A percentile compares a stretch with the other conserved stretches of the same genome.
phyloP scores from a whole-genome alignment of 2,113 vertebrate species.

The Semnornis frantzii region DNA sequence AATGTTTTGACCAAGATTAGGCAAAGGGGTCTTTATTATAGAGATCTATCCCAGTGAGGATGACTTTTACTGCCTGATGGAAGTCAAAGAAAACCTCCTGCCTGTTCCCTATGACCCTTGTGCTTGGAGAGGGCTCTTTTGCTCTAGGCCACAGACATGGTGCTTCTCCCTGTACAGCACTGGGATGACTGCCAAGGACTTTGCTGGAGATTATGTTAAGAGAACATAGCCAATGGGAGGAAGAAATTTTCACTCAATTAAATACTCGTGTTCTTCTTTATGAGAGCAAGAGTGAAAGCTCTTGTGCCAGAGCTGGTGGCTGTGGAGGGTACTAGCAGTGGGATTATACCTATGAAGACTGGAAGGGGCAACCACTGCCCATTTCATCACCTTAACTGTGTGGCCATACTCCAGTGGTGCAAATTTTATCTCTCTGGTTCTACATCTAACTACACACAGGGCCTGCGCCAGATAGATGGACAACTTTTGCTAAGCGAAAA shows the following conservation, averaged over 20 bases:
- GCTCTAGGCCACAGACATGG: rapidly evolving
- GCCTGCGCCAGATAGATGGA: neutral
- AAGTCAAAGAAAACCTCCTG: neutral
- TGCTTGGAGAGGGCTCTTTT: neutral
- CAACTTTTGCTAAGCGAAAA: neutral
- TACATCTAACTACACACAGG: neutral
- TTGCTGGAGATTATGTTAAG: neutral
- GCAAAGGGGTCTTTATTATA: neutral
- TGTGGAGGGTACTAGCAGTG: neutral
- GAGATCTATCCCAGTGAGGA: neutral
- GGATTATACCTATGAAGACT: neutral
- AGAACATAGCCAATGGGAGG: neutral
- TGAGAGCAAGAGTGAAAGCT: neutral
- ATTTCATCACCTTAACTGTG: neutral
- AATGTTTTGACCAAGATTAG: neutral
- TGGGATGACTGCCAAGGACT: neutral
- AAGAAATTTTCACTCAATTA: neutral
- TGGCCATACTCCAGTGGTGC: neutral
- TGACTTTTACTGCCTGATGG: neutral
- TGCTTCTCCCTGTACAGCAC: rapidly evolving
- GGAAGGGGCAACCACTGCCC: rapidly evolving
- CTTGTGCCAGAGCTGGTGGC: neutral
- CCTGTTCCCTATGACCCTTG: neutral
- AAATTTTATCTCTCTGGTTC: neutral
- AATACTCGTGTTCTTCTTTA: neutral